Evolutionary conservation across 1,140 invertebrate species (phyloP).

Genomic region (Popillia japonica): DNA sequence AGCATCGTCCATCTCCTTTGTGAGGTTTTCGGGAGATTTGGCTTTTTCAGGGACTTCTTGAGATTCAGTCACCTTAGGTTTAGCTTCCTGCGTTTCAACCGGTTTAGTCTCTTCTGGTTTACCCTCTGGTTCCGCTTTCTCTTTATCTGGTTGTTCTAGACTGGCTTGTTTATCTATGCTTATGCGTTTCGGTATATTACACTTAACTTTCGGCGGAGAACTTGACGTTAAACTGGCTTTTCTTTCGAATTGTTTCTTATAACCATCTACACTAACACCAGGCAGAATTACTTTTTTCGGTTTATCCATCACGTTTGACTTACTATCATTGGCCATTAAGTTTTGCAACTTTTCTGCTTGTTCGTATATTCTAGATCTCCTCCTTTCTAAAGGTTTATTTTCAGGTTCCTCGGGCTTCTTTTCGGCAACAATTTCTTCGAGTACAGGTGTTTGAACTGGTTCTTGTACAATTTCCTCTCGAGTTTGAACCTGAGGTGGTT

Average conservation of each 20-base stretch:
- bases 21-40: slow-evolving; percentile 49
- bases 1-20: slow-evolving; percentile 56
- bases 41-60: slow-evolving; percentile 46
- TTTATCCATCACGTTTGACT: slow-evolving; percentile 65
- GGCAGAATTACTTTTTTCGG: slow-evolving; percentile 83
- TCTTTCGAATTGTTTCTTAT: slow-evolving; percentile 83
- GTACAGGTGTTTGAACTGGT: not conserved
- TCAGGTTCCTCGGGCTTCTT: slow-evolving; percentile 49
- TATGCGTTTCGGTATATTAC: slow-evolving; percentile 35
- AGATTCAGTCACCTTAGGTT: slow-evolving; percentile 43
- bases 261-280: slow-evolving; percentile 82
- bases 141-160: slow-evolving; percentile 40
- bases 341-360: slow-evolving; percentile 77
- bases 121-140: slow-evolving; percentile 52
- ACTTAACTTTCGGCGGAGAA: slow-evolving; percentile 58
- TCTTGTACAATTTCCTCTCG: slow-evolving; percentile 42
- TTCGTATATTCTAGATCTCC: slow-evolving; percentile 75
- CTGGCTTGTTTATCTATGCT: slow-evolving; percentile 37
- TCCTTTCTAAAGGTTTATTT: slow-evolving; percentile 63
- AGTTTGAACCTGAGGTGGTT: slow-evolving; percentile 47
- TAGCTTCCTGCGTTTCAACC: slow-evolving; percentile 45
- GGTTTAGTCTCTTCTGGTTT: slow-evolving; percentile 45
- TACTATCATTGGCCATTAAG: slow-evolving; percentile 59
- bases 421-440: slow-evolving; percentile 43
- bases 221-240: slow-evolving; percentile 72